Base-by-base conservation (phyloP, 2,888 invertebrate genomes). In the Thysanoteuthis rhombus region DNA sequence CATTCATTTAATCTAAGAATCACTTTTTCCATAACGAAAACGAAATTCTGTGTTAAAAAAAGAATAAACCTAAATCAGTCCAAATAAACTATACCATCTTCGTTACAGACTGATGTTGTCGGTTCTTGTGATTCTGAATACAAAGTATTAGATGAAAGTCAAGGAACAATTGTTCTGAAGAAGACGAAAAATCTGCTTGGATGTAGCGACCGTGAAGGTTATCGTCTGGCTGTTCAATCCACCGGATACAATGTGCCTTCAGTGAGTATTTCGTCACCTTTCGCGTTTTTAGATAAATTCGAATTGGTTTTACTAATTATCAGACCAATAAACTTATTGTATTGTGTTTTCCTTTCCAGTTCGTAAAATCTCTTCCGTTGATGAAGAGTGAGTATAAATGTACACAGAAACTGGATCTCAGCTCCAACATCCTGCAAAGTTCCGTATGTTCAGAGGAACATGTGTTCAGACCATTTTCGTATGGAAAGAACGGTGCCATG, bases 81-180 rank as follows among this genome's bases (percentile, higher is more conserved):
- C n/a, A n/a, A n/a, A n/a, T n/a, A n/a, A n/a, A n/a, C n/a, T n/a
- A n/a, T n/a, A n/a, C n/a, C 16, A 75, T 36, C 25, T 75, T n/a
- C n/a, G 2, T 32, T 92, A n/a, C 92, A 92, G 92, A 97, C 97
- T 96, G 99, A 99, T 97, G 98, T 99, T 0, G 98, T 98, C 93
- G 99, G 99, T 0, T 98, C 98, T 38, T 99, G 99, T 96, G 97
- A 98, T 92, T 98, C 98, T 0, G 97, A 98, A 45, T 99, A 99
- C 96, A 42, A 32, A 1, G 25, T 92, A 45, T 22, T 19, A 45
- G 42, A 91, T 22, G 40, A 45, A 40, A 32, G 32, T 40, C 94
- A 94, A 6, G 95, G 94, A 89, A 96, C 96, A 95, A 94, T 94
- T 92, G 94, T 94, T 12, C 94, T 94, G 38, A 95, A 94, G 45